Evolutionary conservation across 1,140 invertebrate genomes (phyloP), one percentile per base, ranked within the genome.

Genomic region (Homarus americanus): DNA sequence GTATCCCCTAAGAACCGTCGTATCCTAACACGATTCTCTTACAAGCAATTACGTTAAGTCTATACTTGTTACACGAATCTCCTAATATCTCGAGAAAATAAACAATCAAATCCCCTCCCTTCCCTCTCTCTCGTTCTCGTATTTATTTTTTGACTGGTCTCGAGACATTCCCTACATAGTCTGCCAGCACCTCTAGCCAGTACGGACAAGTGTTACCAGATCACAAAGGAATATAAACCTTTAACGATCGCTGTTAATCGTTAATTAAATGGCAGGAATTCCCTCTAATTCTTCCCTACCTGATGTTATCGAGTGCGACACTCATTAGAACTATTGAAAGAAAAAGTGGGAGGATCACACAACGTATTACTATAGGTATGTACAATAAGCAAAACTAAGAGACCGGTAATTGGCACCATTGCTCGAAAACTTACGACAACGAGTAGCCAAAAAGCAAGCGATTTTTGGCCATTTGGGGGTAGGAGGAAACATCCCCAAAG

Each of bases 1-100:
- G 86, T 49, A 88, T 88, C 76, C 86, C 72, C 41, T 36, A 73
- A 76, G 83, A 86, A 86, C n/a, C 69, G 66, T 44, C 53, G 69
- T 86, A 86, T 86, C 72, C 72, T 49, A 32, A 44, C 24, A 76
- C 83, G 83, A 86, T 86, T 86, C 83, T 86, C 83, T 86, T 86
- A 86, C 83, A 86, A 76, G 83, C 83, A 86, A 86, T 86, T 86
- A 86, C 83, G 83, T 72, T 86, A 86, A 86, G 83, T 86, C 83
- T 76, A 4, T 34, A 15, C 69, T n/a, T 36, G 83, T 53, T 72
- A 86, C 83, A 76, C 58, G 53, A 82, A 82, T 82, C 58, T 58
- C 53, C 36, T 15, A 49, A 82, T 63, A 82, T 53, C n/a, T 82
- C 79, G 49, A 38, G 32, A 17, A 63, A 63, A 82, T 82, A 69